Percentiles rank a stretch among this genome's conserved stretches.
phyloP scores from a whole-genome alignment of 2,888 invertebrate genomes.

The Stramonita haemastoma region DNA sequence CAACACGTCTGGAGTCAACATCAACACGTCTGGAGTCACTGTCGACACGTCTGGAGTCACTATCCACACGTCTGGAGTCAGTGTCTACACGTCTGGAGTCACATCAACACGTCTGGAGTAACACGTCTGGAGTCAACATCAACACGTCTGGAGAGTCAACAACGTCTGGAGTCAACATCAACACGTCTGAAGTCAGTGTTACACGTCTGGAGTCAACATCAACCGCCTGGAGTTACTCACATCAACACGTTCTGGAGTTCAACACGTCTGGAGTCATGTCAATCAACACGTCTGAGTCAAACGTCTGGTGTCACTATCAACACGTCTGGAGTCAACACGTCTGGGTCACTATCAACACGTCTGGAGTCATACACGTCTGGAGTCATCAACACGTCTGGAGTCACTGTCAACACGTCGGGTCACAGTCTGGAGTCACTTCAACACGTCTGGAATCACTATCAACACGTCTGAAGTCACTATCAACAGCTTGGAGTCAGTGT shows the following conservation, averaged over 20 bases:
- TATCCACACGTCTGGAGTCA: background rate
- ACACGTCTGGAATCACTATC: background rate
- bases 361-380: background rate
- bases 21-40: background rate
- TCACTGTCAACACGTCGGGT: background rate
- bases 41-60: background rate
- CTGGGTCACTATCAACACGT: background rate
- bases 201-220: background rate
- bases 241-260: slow-evolving; percentile 2
- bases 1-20: background rate
- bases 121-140: background rate
- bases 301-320: background rate
- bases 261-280: background rate
- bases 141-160: background rate
- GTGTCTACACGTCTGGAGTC: background rate
- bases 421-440: background rate
- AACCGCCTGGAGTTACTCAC: background rate
- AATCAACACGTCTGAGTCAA: background rate
- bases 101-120: background rate
- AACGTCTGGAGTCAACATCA: background rate
- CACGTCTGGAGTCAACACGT: background rate
- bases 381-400: background rate
- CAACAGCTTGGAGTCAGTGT: background rate
- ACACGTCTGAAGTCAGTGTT: background rate
- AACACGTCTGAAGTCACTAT: background rate